phyloP scores from a whole-genome alignment of 2,797 vertebrate genomes.

The Synanceia verrucosa region DNA sequence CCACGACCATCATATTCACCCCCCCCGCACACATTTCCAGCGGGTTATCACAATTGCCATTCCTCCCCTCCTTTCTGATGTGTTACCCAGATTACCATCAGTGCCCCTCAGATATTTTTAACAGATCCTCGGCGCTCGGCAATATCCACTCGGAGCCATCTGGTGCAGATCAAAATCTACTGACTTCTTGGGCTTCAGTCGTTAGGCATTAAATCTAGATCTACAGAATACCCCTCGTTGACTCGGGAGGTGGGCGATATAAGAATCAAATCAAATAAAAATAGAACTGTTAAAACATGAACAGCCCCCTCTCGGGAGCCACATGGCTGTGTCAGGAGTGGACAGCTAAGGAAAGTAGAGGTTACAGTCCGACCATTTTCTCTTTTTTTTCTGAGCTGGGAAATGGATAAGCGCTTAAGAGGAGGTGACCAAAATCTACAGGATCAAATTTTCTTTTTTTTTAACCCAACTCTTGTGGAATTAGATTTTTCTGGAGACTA shows the following conservation, averaged over 20 bases:
- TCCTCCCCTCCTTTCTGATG: slow-evolving; percentile 88
- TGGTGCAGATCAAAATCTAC: slow-evolving; percentile 92
- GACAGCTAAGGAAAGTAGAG: slow-evolving; percentile 41
- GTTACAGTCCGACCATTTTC: slow-evolving; percentile 42
- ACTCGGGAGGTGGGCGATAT: slow-evolving; percentile 72
- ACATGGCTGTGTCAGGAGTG: slow-evolving; percentile 56
- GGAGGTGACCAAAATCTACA: slow-evolving; percentile 32
- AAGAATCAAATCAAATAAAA: slow-evolving; percentile 72
- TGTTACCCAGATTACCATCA: slow-evolving; percentile 92
- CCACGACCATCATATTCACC: slow-evolving; percentile 80
- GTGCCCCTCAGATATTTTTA: slow-evolving; percentile 92
- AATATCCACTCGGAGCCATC: slow-evolving; percentile 90
- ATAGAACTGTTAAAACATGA: slow-evolving; percentile 69
- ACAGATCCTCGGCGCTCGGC: slow-evolving; percentile 87
- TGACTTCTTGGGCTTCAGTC: slow-evolving; percentile 88
- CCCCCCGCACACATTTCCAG: slow-evolving; percentile 84
- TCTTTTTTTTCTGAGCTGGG: slow-evolving; percentile 25
- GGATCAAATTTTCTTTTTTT: not conserved
- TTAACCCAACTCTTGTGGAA: not conserved
- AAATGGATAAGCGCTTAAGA: slow-evolving; percentile 51
- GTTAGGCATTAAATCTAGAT: slow-evolving; percentile 88
- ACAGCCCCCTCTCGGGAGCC: slow-evolving; percentile 47
- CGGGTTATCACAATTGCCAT: slow-evolving; percentile 91
- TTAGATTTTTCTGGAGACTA: not conserved
- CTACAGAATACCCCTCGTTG: slow-evolving; percentile 73